These are phyloP conservation scores for Lithobates pipiens DNA, from an alignment of 2,797 vertebrate species.

Conservation along the genomic window DNA sequence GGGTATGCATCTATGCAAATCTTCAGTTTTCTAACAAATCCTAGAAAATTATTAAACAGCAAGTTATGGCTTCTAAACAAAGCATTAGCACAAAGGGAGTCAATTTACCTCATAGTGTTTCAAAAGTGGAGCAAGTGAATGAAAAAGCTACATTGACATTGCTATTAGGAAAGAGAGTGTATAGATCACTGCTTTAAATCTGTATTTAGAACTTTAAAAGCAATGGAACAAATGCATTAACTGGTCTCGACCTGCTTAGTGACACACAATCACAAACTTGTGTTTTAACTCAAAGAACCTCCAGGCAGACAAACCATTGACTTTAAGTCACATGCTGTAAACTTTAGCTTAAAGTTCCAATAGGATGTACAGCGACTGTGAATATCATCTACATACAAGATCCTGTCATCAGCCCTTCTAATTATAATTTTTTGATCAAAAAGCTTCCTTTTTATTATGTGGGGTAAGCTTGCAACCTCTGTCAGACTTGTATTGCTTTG, in stretches of 20 bases:
- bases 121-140: background rate
- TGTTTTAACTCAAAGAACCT: slow-evolving; percentile 37
- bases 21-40: background rate
- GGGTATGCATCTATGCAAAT: background rate
- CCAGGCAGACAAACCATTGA: slow-evolving; percentile 30
- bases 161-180: slow-evolving; percentile 30
- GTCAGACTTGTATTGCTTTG: too few relatives aligned
- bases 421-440: too few relatives aligned
- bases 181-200: slow-evolving; percentile 41
- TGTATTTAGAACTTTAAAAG: slow-evolving; percentile 43
- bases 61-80: background rate
- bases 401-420: background rate
- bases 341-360: background rate
- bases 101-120: background rate
- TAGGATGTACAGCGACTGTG: background rate
- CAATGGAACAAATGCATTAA: slow-evolving; percentile 45
- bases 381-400: background rate
- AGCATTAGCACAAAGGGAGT: background rate
- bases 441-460: too few relatives aligned
- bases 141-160: slow-evolving; percentile 29
- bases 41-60: background rate
- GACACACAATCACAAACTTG: slow-evolving; percentile 31
- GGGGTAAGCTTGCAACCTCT: too few relatives aligned
- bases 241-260: slow-evolving; percentile 28
- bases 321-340: slow-evolving; percentile 21